Percentiles rank a stretch among this genome's conserved stretches.
Evolutionary conservation across 1,140 invertebrate genomes (phyloP).

Genomic region (Branchinecta lynchi): DNA sequence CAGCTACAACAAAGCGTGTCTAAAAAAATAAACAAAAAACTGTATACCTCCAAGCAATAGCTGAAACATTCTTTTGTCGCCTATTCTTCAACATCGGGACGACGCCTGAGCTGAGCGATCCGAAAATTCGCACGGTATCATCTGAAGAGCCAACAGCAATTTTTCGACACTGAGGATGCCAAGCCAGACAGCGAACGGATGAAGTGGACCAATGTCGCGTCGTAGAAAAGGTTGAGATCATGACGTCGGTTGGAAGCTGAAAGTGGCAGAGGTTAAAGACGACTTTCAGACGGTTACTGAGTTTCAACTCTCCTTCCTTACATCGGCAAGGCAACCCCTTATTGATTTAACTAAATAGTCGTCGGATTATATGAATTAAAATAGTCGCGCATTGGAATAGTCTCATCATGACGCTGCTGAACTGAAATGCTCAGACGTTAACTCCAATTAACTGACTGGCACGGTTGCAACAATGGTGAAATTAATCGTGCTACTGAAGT

Average conservation of each 20-base stretch:
- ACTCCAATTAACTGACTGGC: too few species aligned
- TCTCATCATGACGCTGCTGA: too few species aligned
- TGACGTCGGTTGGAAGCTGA: background rate
- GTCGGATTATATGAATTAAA: too few species aligned
- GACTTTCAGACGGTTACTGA: too few species aligned
- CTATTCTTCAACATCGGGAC: background rate
- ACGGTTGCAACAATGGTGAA: too few species aligned
- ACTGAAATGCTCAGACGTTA: too few species aligned
- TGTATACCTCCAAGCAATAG: background rate
- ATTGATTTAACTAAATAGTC: too few species aligned
- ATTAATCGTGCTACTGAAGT: too few species aligned
- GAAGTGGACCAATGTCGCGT: background rate
- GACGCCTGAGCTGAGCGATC: background rate
- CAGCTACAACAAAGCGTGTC: too few species aligned
- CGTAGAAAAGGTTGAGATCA: constrained; percentile 3
- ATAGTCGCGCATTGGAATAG: too few species aligned
- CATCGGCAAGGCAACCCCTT: too few species aligned
- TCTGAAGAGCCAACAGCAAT: background rate
- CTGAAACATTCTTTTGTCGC: background rate
- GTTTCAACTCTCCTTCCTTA: too few species aligned
- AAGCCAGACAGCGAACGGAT: background rate
- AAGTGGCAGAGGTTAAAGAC: background rate
- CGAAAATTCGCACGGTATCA: background rate
- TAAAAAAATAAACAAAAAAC: background rate
- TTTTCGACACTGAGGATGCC: background rate